phyloP scores from a whole-genome alignment of 2,888 invertebrate species.

The Geotrupes spiniger region DNA sequence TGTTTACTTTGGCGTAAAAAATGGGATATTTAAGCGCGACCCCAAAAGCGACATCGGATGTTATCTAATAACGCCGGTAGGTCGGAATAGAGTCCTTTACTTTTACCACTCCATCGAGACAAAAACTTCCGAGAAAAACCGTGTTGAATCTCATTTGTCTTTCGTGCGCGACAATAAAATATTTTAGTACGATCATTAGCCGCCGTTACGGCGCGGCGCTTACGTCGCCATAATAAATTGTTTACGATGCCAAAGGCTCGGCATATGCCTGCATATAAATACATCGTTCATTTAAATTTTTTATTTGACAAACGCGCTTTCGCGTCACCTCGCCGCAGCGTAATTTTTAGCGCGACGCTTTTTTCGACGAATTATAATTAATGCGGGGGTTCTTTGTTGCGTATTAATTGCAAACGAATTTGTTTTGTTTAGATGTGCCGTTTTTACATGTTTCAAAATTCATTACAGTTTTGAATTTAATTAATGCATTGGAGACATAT shows the following conservation, averaged over 20 bases:
- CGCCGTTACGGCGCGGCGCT: constrained; percentile 1
- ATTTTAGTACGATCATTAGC: constrained; percentile 36
- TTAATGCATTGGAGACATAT: no score
- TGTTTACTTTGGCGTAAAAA: not conserved
- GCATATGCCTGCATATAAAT: no score
- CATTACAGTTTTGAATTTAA: no score
- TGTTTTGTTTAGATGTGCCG: no score
- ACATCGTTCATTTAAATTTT: no score
- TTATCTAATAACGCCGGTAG: constrained; percentile 34
- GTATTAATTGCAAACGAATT: no score
- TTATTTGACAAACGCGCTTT: no score
- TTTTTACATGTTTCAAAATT: no score
- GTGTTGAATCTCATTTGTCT: constrained; percentile 37
- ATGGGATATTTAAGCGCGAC: constrained; percentile 7
- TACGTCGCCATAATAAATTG: constrained; percentile 3
- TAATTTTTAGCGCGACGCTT: no score
- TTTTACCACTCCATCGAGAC: constrained; percentile 36
- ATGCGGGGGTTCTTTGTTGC: no score
- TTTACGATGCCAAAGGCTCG: not conserved
- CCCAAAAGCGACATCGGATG: constrained; percentile 29
- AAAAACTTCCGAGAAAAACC: constrained; percentile 36
- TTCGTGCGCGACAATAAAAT: constrained; percentile 38
- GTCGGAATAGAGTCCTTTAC: constrained; percentile 33
- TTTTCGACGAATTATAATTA: no score
- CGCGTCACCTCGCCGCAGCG: no score